These are phyloP conservation scores for Pristionchus japonicus DNA, from an alignment of 2,888 invertebrate genomes.

Conservation along the genomic window DNA sequence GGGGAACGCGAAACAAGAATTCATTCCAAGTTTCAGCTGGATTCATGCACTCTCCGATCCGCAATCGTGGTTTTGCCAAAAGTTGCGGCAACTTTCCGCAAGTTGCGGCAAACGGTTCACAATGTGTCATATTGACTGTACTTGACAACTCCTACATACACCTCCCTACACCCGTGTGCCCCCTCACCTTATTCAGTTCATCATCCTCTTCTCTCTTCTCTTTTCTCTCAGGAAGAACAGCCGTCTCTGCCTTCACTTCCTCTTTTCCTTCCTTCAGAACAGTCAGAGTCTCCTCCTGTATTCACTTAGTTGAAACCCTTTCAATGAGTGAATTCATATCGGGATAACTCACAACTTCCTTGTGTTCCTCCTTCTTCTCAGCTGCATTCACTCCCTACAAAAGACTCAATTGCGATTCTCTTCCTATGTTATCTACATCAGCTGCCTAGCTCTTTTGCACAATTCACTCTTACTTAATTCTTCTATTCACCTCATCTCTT, in stretches of 20 bases:
- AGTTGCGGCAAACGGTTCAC: too few species aligned
- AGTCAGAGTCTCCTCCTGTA: neutral
- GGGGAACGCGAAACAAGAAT: too few species aligned
- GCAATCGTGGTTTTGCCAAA: too few species aligned
- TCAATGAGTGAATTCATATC: neutral
- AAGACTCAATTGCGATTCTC: neutral
- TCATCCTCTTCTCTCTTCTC: neutral
- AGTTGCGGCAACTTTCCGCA: too few species aligned
- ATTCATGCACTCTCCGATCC: too few species aligned
- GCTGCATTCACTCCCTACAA: neutral
- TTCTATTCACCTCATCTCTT: neutral
- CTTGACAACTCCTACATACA: too few species aligned
- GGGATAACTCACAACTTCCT: neutral
- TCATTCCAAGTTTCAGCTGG: too few species aligned
- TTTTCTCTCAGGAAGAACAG: neutral
- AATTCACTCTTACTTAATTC: neutral
- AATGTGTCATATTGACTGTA: too few species aligned
- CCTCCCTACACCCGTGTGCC: too few species aligned
- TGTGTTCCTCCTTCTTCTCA: conserved; percentile 19
- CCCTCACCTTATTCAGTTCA: neutral
- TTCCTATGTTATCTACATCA: neutral
- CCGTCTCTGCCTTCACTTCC: conserved; percentile 14
- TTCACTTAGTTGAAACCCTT: neutral
- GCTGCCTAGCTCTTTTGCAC: neutral
- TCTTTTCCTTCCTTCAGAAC: neutral